Conservation (phyloP, 2,113 vertebrate species). For the Myrmophylax atrothorax region DNA sequence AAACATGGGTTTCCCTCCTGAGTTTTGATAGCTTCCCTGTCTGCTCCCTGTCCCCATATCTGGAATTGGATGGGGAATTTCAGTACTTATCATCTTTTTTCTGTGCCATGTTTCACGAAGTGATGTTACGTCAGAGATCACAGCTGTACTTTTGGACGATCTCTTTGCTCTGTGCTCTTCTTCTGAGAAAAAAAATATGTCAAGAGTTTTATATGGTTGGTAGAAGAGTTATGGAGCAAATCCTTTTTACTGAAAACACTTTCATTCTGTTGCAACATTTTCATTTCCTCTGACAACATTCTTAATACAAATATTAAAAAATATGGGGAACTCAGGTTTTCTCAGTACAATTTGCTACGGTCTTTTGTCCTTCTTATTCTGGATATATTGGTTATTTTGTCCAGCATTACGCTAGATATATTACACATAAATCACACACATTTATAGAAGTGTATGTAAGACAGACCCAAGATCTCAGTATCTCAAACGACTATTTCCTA, state of each 20-base stretch:
- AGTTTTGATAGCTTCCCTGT: not conserved
- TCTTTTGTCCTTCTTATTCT: not conserved
- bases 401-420: not conserved
- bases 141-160: not conserved
- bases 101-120: not conserved
- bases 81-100: not conserved
- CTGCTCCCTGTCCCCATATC: rapidly evolving
- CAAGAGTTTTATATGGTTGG: not conserved
- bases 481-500: not conserved
- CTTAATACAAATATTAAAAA: not conserved
- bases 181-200: not conserved
- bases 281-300: not conserved
- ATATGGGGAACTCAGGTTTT: not conserved
- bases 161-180: not conserved
- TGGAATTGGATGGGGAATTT: not conserved
- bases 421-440: not conserved
- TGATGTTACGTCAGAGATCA: not conserved
- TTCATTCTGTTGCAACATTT: not conserved
- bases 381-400: not conserved
- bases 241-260: not conserved
- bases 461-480: not conserved
- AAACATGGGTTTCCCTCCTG: rapidly evolving
- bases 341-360: not conserved
- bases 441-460: not conserved
- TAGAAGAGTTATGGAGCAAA: not conserved